Evolutionary conservation across 2,888 invertebrate genomes (phyloP).

Genomic region (Nipponacmea schrenckii): DNA sequence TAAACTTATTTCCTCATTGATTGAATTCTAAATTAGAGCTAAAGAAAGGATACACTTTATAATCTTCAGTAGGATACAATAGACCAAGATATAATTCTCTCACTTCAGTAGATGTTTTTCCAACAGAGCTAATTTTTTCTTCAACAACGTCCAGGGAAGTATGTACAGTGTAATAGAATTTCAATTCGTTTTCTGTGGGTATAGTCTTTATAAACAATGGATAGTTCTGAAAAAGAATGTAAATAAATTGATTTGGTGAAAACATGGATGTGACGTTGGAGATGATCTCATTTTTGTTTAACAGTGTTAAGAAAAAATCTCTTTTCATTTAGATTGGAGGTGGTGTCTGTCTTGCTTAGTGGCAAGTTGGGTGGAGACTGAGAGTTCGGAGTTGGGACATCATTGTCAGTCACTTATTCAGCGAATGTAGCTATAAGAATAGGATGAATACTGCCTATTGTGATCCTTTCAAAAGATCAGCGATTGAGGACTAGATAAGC

Average conservation of each 20-base stretch:
- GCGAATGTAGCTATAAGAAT: no score
- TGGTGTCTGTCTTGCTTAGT: no score
- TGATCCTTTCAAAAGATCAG: no score
- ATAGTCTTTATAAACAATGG: conserved; percentile 81
- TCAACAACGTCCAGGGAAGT: conserved; percentile 91
- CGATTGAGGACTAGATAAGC: no score
- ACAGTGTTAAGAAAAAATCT: no score
- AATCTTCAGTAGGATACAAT: conserved; percentile 92
- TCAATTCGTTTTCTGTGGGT: conserved; percentile 82
- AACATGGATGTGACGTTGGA: no score
- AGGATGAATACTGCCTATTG: no score
- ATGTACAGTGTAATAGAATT: conserved; percentile 92
- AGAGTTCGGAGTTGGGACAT: no score
- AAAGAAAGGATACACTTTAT: conserved; percentile 82
- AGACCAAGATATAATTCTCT: conserved; percentile 91
- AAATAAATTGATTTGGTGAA: neutral
- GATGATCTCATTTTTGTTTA: no score
- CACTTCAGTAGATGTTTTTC: conserved; percentile 74
- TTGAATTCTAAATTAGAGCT: neutral
- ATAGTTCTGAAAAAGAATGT: conserved; percentile 79
- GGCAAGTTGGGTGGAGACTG: no score
- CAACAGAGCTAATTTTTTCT: conserved; percentile 77
- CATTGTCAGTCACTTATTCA: no score
- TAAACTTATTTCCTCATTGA: neutral
- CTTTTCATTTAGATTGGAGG: neutral